Evolutionary conservation across 2,113 vertebrate species (phyloP).

Genomic region (Nesoenas mayeri): DNA sequence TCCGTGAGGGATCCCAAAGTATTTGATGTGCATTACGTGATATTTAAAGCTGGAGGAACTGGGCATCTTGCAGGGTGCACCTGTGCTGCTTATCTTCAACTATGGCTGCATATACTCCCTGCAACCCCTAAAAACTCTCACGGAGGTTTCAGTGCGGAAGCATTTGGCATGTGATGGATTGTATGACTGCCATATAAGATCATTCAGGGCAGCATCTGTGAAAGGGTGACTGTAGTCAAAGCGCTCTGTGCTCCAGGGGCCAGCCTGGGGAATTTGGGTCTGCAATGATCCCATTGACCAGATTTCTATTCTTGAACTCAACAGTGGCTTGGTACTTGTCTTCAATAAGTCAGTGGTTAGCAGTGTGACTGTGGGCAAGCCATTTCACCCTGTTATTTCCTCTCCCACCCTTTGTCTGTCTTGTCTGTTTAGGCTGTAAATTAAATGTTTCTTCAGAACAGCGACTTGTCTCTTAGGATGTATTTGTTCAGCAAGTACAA

Average conservation of each 20-base stretch:
- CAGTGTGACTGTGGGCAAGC: neutral
- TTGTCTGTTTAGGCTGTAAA: constrained; percentile 19
- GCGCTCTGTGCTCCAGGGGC: neutral
- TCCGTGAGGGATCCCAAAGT: neutral
- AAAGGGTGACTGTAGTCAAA: neutral
- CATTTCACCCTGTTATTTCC: neutral
- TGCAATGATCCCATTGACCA: neutral
- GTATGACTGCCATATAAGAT: neutral
- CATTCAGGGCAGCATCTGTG: neutral
- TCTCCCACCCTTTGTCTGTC: neutral
- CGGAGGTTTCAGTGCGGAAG: neutral
- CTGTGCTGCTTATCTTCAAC: neutral
- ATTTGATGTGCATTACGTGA: neutral
- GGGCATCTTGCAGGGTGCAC: neutral
- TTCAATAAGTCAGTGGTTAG: neutral
- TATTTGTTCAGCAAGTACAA: constrained; percentile 54
- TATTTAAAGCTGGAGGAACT: neutral
- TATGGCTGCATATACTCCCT: neutral
- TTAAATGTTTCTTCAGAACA: constrained; percentile 31
- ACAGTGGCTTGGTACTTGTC: neutral
- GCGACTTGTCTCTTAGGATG: constrained; percentile 27
- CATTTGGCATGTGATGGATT: neutral
- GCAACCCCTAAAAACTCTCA: neutral
- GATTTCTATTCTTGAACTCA: neutral
- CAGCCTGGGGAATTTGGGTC: neutral